Percentiles rank a stretch among this genome's conserved stretches.
Conservation (phyloP, 2,888 invertebrate species). For the Malthinus flaveolus region DNA sequence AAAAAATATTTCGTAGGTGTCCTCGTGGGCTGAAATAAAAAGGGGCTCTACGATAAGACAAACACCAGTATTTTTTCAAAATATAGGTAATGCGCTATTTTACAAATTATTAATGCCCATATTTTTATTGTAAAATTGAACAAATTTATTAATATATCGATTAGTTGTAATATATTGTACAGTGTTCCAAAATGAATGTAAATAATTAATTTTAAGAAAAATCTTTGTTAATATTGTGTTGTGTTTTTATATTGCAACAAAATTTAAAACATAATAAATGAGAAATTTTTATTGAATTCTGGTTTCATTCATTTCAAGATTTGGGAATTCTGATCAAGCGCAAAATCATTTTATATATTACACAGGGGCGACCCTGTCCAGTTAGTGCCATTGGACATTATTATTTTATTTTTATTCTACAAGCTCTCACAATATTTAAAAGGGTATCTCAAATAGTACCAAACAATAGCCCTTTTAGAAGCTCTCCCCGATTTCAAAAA, state of each 20-base stretch:
- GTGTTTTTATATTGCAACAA: constrained; percentile 53
- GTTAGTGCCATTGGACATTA: too few relatives aligned
- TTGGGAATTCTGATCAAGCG: not conserved
- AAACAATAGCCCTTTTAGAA: too few relatives aligned
- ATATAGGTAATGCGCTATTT: constrained; percentile 4
- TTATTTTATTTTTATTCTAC: too few relatives aligned
- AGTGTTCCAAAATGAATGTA: constrained; percentile 32
- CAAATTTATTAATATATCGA: constrained; percentile 13
- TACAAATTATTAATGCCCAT: constrained; percentile 12
- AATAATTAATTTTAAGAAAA: constrained; percentile 37
- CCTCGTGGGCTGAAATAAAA: too few relatives aligned
- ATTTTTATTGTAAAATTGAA: constrained; percentile 18
- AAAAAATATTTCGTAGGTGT: too few relatives aligned
- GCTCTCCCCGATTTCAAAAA: too few relatives aligned
- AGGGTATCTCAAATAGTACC: too few relatives aligned
- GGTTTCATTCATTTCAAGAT: constrained; percentile 1
- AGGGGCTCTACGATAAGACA: not conserved
- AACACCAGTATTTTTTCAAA: constrained; percentile 1
- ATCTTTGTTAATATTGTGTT: constrained; percentile 54
- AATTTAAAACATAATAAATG: constrained; percentile 49
- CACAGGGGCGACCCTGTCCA: too few relatives aligned
- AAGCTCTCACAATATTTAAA: too few relatives aligned
- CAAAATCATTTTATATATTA: not conserved
- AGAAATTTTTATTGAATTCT: constrained; percentile 29
- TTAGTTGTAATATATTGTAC: constrained; percentile 27